These are phyloP conservation scores for Dasypus novemcinctus DNA, from an alignment of 2,113 vertebrate species.

Conservation along the genomic window DNA sequence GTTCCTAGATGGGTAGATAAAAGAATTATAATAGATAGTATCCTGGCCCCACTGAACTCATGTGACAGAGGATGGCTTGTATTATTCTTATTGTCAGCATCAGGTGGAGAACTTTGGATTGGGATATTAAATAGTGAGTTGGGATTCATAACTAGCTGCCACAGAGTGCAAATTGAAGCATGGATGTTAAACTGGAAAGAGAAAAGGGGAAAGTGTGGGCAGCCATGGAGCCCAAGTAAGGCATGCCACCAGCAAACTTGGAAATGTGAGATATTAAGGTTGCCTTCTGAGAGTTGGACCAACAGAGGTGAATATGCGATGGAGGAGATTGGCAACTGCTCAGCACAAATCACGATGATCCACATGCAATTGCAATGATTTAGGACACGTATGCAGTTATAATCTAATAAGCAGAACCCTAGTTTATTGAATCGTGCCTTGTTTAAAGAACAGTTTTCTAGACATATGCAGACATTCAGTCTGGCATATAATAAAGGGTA, in stretches of 20 bases:
- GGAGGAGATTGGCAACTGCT: not conserved
- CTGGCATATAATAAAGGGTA: not conserved
- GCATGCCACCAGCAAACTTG: not conserved
- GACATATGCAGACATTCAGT: not conserved
- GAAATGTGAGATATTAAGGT: not conserved
- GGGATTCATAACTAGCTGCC: not conserved
- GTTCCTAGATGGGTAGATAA: not conserved
- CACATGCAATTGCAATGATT: not conserved
- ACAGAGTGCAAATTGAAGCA: not conserved
- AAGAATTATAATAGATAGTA: not conserved
- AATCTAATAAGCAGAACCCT: not conserved
- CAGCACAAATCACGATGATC: not conserved
- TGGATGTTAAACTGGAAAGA: not conserved
- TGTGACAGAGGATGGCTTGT: not conserved
- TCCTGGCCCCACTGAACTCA: not conserved
- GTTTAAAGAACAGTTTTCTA: slow-evolving; percentile 14
- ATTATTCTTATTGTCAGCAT: not conserved
- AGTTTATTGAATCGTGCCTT: not conserved
- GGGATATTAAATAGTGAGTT: not conserved
- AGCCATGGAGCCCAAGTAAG: not conserved
- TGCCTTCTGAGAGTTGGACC: not conserved
- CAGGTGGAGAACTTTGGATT: not conserved
- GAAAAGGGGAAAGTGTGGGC: not conserved
- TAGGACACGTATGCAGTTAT: not conserved
- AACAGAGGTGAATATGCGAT: not conserved